Percentiles rank a stretch among this genome's conserved stretches.
phyloP scores from a whole-genome alignment of 1,140 invertebrate species.

The Bacillus rossius region DNA sequence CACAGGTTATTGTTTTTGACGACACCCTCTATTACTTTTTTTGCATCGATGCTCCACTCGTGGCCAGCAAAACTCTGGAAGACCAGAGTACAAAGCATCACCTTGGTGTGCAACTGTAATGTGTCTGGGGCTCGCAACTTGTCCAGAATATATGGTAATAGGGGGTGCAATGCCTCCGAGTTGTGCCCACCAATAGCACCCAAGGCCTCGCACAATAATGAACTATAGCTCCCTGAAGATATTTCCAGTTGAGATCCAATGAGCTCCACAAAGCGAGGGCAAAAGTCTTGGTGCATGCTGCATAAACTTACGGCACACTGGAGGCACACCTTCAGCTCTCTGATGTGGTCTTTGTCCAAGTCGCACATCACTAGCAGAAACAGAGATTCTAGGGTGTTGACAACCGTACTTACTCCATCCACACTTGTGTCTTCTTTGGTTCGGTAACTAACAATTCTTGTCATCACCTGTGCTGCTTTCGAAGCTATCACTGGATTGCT shows the following conservation, averaged over 20 bases:
- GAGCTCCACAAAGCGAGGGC: constrained; percentile 56
- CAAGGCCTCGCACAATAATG: constrained; percentile 57
- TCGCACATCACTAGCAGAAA: constrained; percentile 54
- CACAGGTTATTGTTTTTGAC: constrained; percentile 63
- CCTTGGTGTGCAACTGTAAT: constrained; percentile 29
- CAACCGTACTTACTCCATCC: constrained; percentile 47
- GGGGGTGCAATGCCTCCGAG: constrained; percentile 49
- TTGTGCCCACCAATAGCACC: constrained; percentile 66
- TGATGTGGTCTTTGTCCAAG: constrained; percentile 46
- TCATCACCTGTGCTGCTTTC: constrained; percentile 56
- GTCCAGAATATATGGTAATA: constrained; percentile 51
- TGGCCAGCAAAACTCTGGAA: constrained; percentile 73
- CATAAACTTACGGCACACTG: constrained; percentile 65
- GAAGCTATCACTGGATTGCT: constrained; percentile 56
- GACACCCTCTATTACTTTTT: constrained; percentile 50
- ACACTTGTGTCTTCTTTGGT: constrained; percentile 59
- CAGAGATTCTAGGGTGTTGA: constrained; percentile 60
- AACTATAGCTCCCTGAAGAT: constrained; percentile 5
- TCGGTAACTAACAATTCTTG: constrained; percentile 61
- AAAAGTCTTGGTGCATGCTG: constrained; percentile 51
- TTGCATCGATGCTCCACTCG: constrained; percentile 50
- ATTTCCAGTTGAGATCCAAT: constrained; percentile 48
- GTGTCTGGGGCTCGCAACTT: constrained; percentile 41
- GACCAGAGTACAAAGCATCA: constrained; percentile 72
- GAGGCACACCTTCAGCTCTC: constrained; percentile 56